Base-by-base conservation (phyloP, 2,113 vertebrate genomes). In the Cebus imitator region DNA sequence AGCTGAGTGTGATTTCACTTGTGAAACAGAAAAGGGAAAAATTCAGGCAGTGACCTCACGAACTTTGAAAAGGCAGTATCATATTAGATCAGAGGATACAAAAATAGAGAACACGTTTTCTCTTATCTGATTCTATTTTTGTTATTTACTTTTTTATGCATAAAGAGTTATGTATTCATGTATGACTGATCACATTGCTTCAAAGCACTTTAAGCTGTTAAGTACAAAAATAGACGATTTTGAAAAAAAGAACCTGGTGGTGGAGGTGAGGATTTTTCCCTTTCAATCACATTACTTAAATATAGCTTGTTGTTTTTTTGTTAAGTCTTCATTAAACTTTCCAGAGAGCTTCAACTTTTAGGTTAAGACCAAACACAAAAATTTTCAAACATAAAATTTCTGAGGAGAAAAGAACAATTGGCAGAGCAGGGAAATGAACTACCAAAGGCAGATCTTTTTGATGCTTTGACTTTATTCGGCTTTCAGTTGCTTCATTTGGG, bases 101-200 rank as follows among this genome's bases (percentile, higher is more conserved):
- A 94, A 93, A 96, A 90, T 18, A 91, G 13, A 92, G 50, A 43
- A 25, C 58, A 78, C 30, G 14, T 96, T 94, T 95, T 90, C 86
- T 66, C 76, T 91, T 85, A 66, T 79, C 82, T 84, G 55, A 93
- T 68, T 85, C 86, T 75, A 82, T 79, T 93, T 95, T 80, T 80
- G 50, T 83, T 93, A 91, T 97, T 94, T 93, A 95, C 64, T 80
- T 96, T 61, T 95, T 95, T 86, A 96, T 89, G 82, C 87, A 82
- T 57, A 92, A 97, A 94, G 35, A 48, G 45, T 57, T 96, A 78
- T 18, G 12, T 40, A 85, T 55, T 92, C 88, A 73, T 32, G 52
- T 89, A 66, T 95, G 94, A 94, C 90, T 96, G 97, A 92, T 92
- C 57, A 45, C 18, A 70, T 52, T 1, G 7, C 55, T 96, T 85